A percentile compares a stretch with the other conserved stretches of the same genome.
Evolutionary conservation across 2,888 invertebrate species (phyloP).

Genomic region (Rhopalosiphum nymphaeae): DNA sequence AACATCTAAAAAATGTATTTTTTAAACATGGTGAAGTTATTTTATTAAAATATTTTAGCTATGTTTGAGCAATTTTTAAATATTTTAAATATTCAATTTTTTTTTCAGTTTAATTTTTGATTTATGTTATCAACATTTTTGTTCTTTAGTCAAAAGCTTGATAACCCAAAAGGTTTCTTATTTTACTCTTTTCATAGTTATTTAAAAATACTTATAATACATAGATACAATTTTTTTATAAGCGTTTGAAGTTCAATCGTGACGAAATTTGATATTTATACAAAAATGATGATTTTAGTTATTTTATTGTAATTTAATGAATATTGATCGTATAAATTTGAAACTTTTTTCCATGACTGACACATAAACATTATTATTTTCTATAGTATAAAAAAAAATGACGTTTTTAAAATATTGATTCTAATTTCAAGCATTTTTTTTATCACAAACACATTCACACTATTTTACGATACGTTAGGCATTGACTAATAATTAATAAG

Average conservation of each 20-base stretch:
- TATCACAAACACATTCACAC: not conserved
- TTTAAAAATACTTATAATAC: not conserved
- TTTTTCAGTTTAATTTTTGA: not conserved
- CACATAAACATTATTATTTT: not conserved
- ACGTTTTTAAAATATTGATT: not conserved
- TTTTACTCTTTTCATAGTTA: not conserved
- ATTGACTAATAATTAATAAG: not conserved
- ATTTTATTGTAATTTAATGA: not conserved
- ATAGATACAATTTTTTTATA: not conserved
- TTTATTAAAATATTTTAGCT: not conserved
- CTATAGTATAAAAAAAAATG: not conserved
- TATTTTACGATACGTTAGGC: not conserved
- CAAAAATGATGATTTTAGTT: not conserved
- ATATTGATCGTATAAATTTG: not conserved
- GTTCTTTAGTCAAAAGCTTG: not conserved
- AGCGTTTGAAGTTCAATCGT: not conserved
- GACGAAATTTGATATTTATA: not conserved
- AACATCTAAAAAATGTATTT: not conserved
- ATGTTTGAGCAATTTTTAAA: not conserved
- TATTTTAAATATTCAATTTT: not conserved
- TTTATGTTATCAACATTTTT: not conserved
- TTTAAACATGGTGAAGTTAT: not conserved
- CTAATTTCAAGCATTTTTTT: not conserved
- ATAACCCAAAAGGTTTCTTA: not conserved
- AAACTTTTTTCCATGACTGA: not conserved